Base-by-base conservation (phyloP, 64 coral and sea anemone species). In the Catalaphyllia jardinei region DNA sequence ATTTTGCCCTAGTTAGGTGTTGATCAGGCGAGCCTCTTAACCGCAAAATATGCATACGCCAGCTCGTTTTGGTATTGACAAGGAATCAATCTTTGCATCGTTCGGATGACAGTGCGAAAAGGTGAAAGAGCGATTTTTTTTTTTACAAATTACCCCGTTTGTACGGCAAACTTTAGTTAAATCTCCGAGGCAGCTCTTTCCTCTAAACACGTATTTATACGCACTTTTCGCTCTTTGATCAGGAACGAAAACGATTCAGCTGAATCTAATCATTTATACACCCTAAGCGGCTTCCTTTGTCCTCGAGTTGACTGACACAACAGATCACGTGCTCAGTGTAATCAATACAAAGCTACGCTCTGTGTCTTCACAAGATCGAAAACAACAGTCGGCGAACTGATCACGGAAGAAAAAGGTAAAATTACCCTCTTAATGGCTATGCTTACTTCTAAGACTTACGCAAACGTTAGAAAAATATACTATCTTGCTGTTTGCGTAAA, bases 331-430 rank as follows among this genome's bases (percentile, higher is more conserved):
- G 78, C 29, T 18, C 57, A 19, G n/a, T 61, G 57, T 77, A 80
- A 80, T 80, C 78, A 80, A 80, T 61, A 80, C 78, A 62, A 80
- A 13, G 78, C 78, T 80, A 80, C 78, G 78, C n/a, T 80, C 78
- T 60, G 52, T 60, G 77, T 80, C 78, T 27, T 80, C 59, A 9
- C 25, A 80, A 31, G 78, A 61, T 61, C 31, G 52, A 80, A 80
- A 33, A 31, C 78, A 80, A 61, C 78, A 80, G 10, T 79, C 77
- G 46, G 38, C 75, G 28, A 57, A 57, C 22, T 27, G 14, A 80
- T 29, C 17, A 31, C 52, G 13, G 62, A 19, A 30, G 28, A 80
- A 80, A 80, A 80, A 80, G 78, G 78, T 80, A 80, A 80, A 80
- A 31, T 61, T 80, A 54, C 61, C 29, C 16, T 31, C 25, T 80